Base-by-base conservation (phyloP, 2,888 invertebrate species). In the Dryocosmus kuriphilus region DNA sequence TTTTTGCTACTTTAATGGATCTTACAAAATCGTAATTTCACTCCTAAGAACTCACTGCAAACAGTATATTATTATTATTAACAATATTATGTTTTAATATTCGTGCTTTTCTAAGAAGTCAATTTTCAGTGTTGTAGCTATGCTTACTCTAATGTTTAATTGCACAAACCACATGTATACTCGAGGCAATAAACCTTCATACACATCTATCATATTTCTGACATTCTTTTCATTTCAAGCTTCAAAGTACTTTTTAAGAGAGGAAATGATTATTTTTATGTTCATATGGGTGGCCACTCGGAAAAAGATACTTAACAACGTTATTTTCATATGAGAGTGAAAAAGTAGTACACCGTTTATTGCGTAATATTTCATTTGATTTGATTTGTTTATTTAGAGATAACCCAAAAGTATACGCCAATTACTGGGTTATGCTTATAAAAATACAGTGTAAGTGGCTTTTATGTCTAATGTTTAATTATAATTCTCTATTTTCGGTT, bases 181-280 rank as follows among this genome's bases (percentile, higher is more conserved):
- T 61, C 2, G 7, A 32, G 6, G 63, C 63, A 63, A 35, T 63
- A 63, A 63, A 38, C 35, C 63, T 63, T 63, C 63, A n/a, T n/a
- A 63, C 9, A 35, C 22, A 63, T n/a, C 2, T n/a, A 63, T 32
- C 9, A 63, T 35, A 4, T 32, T 35, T n/a, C 35, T 35, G 63
- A 38, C 35, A 38, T 38, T 35, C n/a, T 35, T 35, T 63, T 30
- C 7, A 30, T 32, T 62, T 4, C 0, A n/a, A 35, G 63, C n/a
- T 35, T 63, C 9, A 35, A 35, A 35, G 22, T 35, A 22, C 11
- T 35, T 22, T 63, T 35, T n/a, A n/a, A 35, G 19, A 38, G 35
- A 63, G 35, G 19, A 63, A 63, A 63, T 35, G 4, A 63, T 63
- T 63, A 63, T 63, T 63, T 63, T 22, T 35, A 35, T 35, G 63